Base-by-base conservation (phyloP, 1,140 invertebrate genomes). In the Lepidurus arcticus region DNA sequence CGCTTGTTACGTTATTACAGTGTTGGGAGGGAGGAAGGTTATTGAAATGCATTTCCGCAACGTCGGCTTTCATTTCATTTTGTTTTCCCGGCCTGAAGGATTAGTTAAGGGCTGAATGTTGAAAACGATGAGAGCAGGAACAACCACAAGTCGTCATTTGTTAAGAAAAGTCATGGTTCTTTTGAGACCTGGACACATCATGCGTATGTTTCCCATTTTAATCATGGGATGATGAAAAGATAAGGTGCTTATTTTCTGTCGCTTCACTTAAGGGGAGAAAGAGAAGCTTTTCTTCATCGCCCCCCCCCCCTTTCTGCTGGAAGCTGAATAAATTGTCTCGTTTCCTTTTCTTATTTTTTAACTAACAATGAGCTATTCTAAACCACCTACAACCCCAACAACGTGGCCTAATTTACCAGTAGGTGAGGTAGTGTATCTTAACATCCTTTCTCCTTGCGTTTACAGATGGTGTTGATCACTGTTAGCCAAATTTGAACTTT, bases 11-110 rank as follows among this genome's bases (percentile, higher is more conserved):
- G 34, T 34, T 34, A 34, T 34, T 34, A 34, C 34, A 34, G 34
- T 34, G 34, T 34, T 34, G 34, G 34, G 34, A 34, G 34, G 34
- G 34, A 34, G 34, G 34, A 3, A 4, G 21, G 9, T 65, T 65
- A 65, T 65, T 65, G 53, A 65, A 65, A 65, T n/a, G 53, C 53
- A 65, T 65, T 65, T 65, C 53, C 53, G 53, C 16, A 21, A 65
- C 53, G 53, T 65, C 53, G 53, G 21, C 53, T 65, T 21, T 7
- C 53, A 65, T 21, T 13, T 21, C 53, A 65, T 65, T 13, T 65
- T 13, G 53, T n/a, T 13, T 65, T 21, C 53, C 21, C 21, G 21
- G 21, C 2, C 6, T 65, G 21, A 65, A 65, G 53, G 53, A 65
- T 65, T 65, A 65, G 53, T 21, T 34, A 16, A 1, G 53, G 53